Conservation (phyloP, 2,797 vertebrate species). For the Chelidonichthys spinosus region DNA sequence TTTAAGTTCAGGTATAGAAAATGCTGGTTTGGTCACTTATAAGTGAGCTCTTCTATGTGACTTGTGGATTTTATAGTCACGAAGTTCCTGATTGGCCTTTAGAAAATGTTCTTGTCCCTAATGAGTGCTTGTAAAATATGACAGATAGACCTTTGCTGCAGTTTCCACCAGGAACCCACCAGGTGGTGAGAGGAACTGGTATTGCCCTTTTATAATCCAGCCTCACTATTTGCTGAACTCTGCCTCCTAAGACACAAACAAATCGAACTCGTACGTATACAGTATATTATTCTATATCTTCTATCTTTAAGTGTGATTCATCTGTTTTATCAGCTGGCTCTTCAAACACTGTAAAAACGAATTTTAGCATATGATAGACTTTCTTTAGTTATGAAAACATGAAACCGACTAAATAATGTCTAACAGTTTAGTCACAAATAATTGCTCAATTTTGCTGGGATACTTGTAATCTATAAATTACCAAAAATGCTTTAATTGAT, state of each 20-base stretch:
- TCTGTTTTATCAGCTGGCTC: background rate
- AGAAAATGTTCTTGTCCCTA: background rate
- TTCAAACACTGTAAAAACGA: background rate
- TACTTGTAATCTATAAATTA: background rate
- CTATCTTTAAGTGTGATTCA: background rate
- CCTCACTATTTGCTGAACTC: slow-evolving; percentile 24
- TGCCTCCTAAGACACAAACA: background rate
- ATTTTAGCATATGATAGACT: background rate
- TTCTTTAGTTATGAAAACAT: background rate
- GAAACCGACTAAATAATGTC: background rate
- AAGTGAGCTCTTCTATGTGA: background rate
- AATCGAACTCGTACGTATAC: background rate
- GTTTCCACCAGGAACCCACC: slow-evolving; percentile 28
- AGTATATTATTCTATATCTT: background rate
- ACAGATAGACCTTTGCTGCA: slow-evolving; percentile 13
- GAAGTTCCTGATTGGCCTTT: slow-evolving; percentile 1
- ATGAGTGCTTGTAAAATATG: background rate
- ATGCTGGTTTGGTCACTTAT: background rate
- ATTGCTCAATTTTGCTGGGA: background rate
- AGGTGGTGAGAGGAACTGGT: slow-evolving; percentile 33
- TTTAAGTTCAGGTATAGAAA: background rate
- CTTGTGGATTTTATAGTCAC: background rate
- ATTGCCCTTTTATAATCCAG: slow-evolving; percentile 24
- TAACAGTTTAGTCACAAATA: background rate
- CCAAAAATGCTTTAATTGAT: background rate